These are phyloP conservation scores for Ephialtes manifestator DNA, from an alignment of 2,888 invertebrate species.

Conservation along the genomic window DNA sequence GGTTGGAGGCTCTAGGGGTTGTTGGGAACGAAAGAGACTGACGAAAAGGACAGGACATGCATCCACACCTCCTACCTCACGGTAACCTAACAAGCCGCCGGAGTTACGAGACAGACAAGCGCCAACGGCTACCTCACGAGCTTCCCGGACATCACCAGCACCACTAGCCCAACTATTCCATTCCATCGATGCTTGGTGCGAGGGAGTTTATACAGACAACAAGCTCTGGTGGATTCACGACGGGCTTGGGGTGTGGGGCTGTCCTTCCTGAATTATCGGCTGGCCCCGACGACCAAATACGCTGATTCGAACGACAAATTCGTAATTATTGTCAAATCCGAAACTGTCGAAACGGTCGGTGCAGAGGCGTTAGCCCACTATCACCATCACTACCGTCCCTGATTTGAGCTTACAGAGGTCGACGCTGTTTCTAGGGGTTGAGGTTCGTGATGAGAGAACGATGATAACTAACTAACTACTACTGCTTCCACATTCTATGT, in stretches of 20 bases:
- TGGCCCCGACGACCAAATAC: conserved; percentile 69
- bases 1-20: conserved; percentile 25
- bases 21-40: conserved; percentile 32
- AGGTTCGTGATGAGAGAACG: conserved; percentile 26
- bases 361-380: conserved; percentile 8
- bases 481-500: neutral
- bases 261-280: conserved; percentile 77
- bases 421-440: neutral
- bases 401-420: conserved; percentile 12
- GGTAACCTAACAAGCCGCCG: conserved; percentile 65
- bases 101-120: conserved; percentile 56
- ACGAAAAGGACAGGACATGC: conserved; percentile 45
- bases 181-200: conserved; percentile 18
- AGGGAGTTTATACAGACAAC: conserved; percentile 50
- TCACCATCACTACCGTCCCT: conserved; percentile 6
- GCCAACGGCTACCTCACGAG: conserved; percentile 43
- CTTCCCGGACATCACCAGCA: conserved; percentile 67
- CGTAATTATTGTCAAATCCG: conserved; percentile 79
- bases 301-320: conserved; percentile 79
- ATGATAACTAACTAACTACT: neutral
- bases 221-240: conserved; percentile 2
- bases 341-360: conserved; percentile 67
- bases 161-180: conserved; percentile 33
- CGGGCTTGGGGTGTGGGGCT: conserved; percentile 4
- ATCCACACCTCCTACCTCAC: conserved; percentile 67